A percentile compares a stretch with the other conserved stretches of the same genome.
Evolutionary conservation across 2,888 invertebrate genomes (phyloP).

Genomic region (Nemotelus pantherinus): DNA sequence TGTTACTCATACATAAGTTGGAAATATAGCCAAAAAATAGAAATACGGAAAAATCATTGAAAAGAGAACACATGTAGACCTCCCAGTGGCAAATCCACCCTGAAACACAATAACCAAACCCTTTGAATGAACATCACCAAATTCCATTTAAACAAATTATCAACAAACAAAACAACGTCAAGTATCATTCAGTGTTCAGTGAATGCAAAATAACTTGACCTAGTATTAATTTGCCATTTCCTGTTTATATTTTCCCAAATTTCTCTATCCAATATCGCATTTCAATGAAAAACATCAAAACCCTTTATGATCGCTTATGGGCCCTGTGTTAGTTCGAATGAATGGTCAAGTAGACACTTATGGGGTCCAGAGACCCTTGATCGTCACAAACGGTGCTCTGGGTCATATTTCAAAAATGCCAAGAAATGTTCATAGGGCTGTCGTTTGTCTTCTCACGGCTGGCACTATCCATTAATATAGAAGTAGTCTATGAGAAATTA

Average conservation of each 20-base stretch:
- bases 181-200: slow-evolving; percentile 17
- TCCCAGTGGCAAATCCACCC: no score
- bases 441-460: slow-evolving; percentile 25
- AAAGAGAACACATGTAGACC: no score
- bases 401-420: slow-evolving; percentile 35
- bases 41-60: no score
- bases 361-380: slow-evolving; percentile 31
- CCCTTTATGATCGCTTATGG: not conserved
- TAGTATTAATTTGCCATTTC: slow-evolving; percentile 3
- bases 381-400: not conserved
- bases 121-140: not conserved
- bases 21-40: no score
- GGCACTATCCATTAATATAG: not conserved
- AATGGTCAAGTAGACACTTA: slow-evolving; percentile 43
- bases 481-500: slow-evolving; percentile 39
- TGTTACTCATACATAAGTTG: no score
- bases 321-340: slow-evolving; percentile 1
- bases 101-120: not conserved
- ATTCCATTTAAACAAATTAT: not conserved
- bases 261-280: slow-evolving; percentile 18
- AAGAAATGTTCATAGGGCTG: not conserved
- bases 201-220: slow-evolving; percentile 19
- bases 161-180: not conserved
- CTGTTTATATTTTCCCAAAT: slow-evolving; percentile 7
- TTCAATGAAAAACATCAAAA: slow-evolving; percentile 15